Percentiles rank a stretch among this genome's conserved stretches.
These are phyloP conservation scores for Corythornis madagascariensis DNA, from an alignment of 2,113 vertebrate species.

Conservation along the genomic window DNA sequence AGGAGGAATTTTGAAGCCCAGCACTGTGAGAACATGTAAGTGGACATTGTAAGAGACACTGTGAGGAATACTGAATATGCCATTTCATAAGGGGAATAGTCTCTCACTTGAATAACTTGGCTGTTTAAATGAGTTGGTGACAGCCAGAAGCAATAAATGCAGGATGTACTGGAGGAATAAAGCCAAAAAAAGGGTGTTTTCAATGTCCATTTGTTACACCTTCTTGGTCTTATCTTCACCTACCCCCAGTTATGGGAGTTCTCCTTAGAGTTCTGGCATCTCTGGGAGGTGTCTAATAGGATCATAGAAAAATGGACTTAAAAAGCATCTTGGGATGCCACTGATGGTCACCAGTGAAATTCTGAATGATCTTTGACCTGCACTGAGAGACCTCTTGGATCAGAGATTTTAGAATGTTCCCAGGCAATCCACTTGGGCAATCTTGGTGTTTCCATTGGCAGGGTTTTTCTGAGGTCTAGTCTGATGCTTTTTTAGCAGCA, in stretches of 20 bases:
- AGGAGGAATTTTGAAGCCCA: neutral
- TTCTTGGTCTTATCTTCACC: neutral
- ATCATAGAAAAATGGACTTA: neutral
- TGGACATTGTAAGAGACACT: neutral
- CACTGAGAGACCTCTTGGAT: neutral
- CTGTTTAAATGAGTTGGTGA: neutral
- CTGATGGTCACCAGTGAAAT: neutral
- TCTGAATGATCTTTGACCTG: neutral
- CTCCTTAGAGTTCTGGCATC: neutral
- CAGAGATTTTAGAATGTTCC: neutral
- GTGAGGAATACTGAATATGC: neutral
- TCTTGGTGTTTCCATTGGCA: neutral
- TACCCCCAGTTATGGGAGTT: neutral
- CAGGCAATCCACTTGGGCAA: neutral
- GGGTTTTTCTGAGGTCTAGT: neutral
- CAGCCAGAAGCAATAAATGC: neutral
- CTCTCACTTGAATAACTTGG: neutral
- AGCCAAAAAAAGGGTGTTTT: neutral
- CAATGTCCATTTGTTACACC: neutral
- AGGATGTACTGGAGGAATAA: neutral
- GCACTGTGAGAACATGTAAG: neutral
- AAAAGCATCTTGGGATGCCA: neutral
- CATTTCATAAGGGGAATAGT: neutral
- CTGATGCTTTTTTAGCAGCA: neutral
- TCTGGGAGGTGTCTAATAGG: neutral